phyloP scores from a whole-genome alignment of 2,888 invertebrate species.

The Latrodectus elegans region DNA sequence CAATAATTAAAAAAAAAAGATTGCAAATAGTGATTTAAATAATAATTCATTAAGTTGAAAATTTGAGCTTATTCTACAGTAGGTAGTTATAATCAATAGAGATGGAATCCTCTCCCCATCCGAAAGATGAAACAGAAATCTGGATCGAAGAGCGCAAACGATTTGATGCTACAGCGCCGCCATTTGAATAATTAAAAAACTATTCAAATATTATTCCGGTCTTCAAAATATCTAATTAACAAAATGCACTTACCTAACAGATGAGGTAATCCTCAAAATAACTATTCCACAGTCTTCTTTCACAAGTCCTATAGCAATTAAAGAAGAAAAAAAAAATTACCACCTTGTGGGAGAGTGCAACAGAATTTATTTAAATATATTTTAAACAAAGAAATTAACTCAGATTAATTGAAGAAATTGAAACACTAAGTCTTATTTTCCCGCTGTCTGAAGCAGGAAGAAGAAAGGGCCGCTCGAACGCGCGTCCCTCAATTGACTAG shows the following conservation, averaged over 20 bases:
- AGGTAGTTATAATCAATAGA: not conserved
- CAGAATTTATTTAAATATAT: not conserved
- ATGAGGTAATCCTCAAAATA: not conserved
- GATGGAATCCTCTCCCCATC: not conserved
- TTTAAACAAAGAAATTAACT: not conserved
- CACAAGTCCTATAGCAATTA: not conserved
- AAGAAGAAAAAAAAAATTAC: not conserved
- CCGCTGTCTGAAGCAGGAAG: not conserved
- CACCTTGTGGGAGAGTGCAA: not conserved
- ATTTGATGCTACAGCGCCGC: not conserved
- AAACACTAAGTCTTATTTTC: no score
- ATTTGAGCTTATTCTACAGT: not conserved
- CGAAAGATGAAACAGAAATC: not conserved
- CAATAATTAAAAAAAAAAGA: no score
- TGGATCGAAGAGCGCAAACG: not conserved
- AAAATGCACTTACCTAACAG: not conserved
- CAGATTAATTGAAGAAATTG: not conserved
- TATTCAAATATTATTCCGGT: not conserved
- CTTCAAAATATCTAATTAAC: not conserved
- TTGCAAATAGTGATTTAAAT: no score
- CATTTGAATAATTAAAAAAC: not conserved
- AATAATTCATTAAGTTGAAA: no score
- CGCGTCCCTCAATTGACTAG: conserved; percentile 27
- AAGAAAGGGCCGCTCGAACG: conserved; percentile 15
- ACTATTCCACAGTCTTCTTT: not conserved